phyloP scores from a whole-genome alignment of 2,113 vertebrate genomes.

The Centrocercus urophasianus region DNA sequence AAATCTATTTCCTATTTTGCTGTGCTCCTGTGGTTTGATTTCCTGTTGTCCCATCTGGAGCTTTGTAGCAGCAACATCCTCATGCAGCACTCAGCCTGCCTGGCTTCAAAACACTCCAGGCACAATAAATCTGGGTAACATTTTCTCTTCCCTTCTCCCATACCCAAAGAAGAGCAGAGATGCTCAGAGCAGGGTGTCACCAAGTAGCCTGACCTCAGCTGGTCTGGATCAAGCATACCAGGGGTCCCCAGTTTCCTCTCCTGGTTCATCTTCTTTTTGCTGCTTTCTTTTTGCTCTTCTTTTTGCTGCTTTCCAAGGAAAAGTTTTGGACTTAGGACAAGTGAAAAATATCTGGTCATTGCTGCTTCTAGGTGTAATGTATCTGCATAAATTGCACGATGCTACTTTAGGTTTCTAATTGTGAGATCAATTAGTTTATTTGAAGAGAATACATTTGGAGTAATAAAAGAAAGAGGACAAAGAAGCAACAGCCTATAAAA shows the following conservation, averaged over 20 bases:
- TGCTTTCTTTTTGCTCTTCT: background rate
- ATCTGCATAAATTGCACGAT: background rate
- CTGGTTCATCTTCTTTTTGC: background rate
- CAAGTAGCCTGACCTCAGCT: background rate
- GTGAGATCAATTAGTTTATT: constrained; percentile 45
- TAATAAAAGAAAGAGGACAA: constrained; percentile 31
- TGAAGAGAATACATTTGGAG: background rate
- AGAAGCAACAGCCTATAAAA: constrained; percentile 42
- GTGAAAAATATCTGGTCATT: background rate
- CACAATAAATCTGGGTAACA: background rate
- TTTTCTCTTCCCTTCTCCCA: background rate
- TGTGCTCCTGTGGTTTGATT: background rate
- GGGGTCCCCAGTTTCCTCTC: background rate
- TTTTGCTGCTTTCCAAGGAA: background rate
- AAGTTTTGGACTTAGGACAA: background rate
- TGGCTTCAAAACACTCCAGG: background rate
- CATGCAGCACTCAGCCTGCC: too few species aligned
- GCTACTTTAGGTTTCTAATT: constrained; percentile 17
- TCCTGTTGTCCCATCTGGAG: background rate
- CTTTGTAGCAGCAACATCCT: background rate
- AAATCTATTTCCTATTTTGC: background rate
- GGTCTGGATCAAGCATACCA: background rate
- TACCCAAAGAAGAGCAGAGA: background rate
- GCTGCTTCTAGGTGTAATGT: background rate
- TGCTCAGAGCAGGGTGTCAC: background rate